Evolutionary conservation across 2,113 vertebrate genomes (phyloP).

Genomic region (Alectura lathami): DNA sequence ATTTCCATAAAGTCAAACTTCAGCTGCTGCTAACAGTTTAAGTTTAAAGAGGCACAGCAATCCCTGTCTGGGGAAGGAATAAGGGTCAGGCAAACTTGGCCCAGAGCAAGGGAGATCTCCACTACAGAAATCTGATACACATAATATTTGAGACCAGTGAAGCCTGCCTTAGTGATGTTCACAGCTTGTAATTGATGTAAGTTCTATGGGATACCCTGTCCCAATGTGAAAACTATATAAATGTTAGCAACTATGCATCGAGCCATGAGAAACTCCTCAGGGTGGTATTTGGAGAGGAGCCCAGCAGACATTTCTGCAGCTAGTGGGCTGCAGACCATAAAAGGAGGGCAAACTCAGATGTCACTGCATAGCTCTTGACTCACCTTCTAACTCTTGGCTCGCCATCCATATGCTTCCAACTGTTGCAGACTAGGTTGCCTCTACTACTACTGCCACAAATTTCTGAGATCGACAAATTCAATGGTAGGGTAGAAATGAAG

Average conservation of each 20-base stretch:
- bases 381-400: neutral
- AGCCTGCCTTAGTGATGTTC: neutral
- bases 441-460: neutral
- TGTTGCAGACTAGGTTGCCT: neutral
- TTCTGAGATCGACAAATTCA: neutral
- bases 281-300: neutral
- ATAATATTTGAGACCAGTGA: neutral
- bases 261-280: neutral
- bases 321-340: neutral
- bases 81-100: neutral
- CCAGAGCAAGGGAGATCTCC: neutral
- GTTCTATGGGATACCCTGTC: neutral
- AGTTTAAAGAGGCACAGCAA: neutral
- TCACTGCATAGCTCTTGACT: neutral
- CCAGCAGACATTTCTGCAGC: neutral
- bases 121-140: neutral
- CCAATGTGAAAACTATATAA: neutral
- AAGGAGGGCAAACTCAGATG: neutral
- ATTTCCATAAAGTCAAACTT: neutral
- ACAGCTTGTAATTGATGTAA: neutral
- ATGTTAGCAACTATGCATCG: neutral
- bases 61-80: neutral
- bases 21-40: neutral
- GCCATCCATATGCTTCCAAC: neutral
- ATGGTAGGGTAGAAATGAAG: neutral